Conservation (phyloP, 2,113 vertebrate genomes). For the Indicator maculatus region DNA sequence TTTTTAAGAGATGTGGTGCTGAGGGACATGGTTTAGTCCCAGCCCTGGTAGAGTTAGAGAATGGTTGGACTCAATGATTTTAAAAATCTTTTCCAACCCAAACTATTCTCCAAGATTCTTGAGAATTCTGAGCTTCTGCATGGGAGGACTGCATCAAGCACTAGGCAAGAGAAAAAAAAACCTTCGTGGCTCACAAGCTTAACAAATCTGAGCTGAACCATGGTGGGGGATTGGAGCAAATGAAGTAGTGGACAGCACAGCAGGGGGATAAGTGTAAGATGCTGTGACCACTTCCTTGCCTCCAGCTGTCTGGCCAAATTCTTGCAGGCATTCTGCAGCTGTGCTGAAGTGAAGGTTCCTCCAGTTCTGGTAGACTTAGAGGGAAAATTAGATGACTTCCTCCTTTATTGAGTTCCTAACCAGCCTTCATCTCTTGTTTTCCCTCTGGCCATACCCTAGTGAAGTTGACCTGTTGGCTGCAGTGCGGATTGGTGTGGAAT, state of each 20-base stretch:
- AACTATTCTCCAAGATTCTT: no score
- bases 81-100: no score
- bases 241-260: not conserved
- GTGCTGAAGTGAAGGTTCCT: not conserved
- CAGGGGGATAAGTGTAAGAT: not conserved
- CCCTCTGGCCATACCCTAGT: not conserved
- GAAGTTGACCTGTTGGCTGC: not conserved
- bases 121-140: not conserved
- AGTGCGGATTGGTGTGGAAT: not conserved
- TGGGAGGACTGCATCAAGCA: not conserved
- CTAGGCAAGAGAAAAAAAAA: not conserved
- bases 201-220: not conserved
- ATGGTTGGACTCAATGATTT: no score
- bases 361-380: slow-evolving; percentile 25
- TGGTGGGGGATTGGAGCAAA: not conserved
- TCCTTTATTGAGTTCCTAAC: not conserved
- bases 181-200: not conserved
- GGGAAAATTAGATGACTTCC: not conserved
- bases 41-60: no score
- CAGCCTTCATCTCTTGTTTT: not conserved
- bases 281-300: not conserved
- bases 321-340: slow-evolving; percentile 34
- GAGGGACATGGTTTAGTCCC: no score
- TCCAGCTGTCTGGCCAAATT: not conserved
- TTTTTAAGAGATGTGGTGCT: no score